These are phyloP conservation scores for Hyperoplus lanceolatus DNA, from an alignment of 2,797 vertebrate species.

Conservation along the genomic window DNA sequence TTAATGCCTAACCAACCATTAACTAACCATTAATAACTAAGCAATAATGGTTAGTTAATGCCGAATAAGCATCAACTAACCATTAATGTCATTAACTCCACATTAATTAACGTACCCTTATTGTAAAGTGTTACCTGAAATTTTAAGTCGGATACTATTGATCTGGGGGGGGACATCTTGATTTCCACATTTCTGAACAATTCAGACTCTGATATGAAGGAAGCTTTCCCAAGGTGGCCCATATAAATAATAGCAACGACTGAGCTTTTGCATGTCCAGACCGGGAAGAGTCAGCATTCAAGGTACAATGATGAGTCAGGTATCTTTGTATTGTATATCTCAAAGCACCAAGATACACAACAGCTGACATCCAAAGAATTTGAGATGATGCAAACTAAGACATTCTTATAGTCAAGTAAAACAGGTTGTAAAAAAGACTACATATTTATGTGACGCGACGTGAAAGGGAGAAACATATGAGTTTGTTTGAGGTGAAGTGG, in stretches of 20 bases:
- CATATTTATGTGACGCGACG: slow-evolving; percentile 31
- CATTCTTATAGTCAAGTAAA: slow-evolving; percentile 36
- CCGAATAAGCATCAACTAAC: no score
- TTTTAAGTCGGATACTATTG: slow-evolving; percentile 26
- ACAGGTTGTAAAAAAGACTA: slow-evolving; percentile 22
- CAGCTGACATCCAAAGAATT: slow-evolving; percentile 27
- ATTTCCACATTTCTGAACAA: slow-evolving; percentile 58
- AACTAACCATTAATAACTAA: no score
- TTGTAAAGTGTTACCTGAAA: no score
- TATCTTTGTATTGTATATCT: slow-evolving; percentile 25
- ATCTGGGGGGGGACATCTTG: not conserved
- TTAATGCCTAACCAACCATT: no score
- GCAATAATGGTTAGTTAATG: no score
- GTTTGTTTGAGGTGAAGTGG: slow-evolving; percentile 15
- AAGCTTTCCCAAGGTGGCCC: slow-evolving; percentile 34
- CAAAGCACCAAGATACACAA: slow-evolving; percentile 28
- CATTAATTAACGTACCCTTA: no score
- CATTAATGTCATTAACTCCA: no score
- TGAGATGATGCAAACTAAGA: slow-evolving; percentile 31
- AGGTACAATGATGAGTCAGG: slow-evolving; percentile 48
- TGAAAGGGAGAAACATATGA: slow-evolving; percentile 34
- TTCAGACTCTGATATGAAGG: slow-evolving; percentile 55
- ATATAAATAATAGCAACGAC: slow-evolving; percentile 65
- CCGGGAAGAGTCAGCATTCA: slow-evolving; percentile 21
- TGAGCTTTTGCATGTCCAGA: slow-evolving; percentile 33